Percentiles rank a stretch among this genome's conserved stretches.
These are phyloP conservation scores for Podargus strigoides DNA, from an alignment of 2,797 vertebrate genomes.

Conservation along the genomic window DNA sequence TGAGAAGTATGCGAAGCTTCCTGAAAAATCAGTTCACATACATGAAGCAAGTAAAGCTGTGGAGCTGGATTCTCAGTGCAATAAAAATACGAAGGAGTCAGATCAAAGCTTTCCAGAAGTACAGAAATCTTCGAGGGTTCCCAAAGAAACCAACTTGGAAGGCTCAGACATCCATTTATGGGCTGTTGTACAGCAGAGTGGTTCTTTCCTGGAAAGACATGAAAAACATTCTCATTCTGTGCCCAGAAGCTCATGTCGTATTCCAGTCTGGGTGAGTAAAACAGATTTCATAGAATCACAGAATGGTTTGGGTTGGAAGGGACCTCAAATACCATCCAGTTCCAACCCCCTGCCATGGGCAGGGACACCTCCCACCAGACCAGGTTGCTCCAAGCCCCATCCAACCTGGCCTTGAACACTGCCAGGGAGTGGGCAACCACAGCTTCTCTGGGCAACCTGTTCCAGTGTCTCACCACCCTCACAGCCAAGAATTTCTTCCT, in stretches of 20 bases:
- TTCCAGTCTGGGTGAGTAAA: constrained; percentile 53
- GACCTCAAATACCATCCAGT: no score
- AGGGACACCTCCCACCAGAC: no score
- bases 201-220: not conserved
- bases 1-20: not conserved
- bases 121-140: not conserved
- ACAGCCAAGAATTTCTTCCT: no score
- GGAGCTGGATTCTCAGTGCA: not conserved
- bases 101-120: not conserved
- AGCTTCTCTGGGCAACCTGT: no score
- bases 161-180: not conserved
- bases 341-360: no score
- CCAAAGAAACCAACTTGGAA: not conserved
- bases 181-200: not conserved
- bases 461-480: no score
- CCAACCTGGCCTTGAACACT: no score
- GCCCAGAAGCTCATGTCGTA: not conserved
- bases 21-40: not conserved
- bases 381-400: no score
- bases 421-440: no score
- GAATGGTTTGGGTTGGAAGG: no score
- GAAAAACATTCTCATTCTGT: not conserved
- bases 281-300: no score
- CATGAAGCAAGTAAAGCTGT: not conserved
- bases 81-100: not conserved